A percentile compares a stretch with the other conserved stretches of the same genome.
Evolutionary conservation across 2,113 vertebrate species (phyloP).

Genomic region (Scatophagus argus): DNA sequence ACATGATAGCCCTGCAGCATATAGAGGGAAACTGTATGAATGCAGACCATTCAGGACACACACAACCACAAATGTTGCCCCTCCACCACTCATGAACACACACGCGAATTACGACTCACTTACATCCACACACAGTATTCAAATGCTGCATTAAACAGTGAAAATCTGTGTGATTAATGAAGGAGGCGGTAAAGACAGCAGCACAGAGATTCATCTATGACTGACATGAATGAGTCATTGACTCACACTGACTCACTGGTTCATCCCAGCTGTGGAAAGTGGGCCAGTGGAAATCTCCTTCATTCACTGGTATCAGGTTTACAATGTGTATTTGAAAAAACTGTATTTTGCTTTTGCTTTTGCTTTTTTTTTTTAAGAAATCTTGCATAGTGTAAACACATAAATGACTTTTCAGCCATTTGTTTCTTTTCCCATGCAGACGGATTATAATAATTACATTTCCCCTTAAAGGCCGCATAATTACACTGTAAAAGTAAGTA

Average conservation of each 20-base stretch:
- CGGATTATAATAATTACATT: neutral
- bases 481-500: too few species aligned
- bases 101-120: slow-evolving; percentile 2
- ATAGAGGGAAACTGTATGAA: slow-evolving; percentile 42
- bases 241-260: slow-evolving; percentile 37
- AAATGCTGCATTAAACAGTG: slow-evolving; percentile 43
- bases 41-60: slow-evolving; percentile 43
- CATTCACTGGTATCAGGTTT: slow-evolving; percentile 3
- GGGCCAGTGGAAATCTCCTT: slow-evolving; percentile 8
- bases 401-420: neutral
- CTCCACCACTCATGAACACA: slow-evolving; percentile 17
- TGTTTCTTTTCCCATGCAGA: neutral
- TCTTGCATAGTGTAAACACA: neutral
- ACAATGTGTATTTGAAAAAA: neutral
- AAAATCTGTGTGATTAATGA: slow-evolving; percentile 54
- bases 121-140: slow-evolving; percentile 33
- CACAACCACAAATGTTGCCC: slow-evolving; percentile 14
- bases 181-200: slow-evolving; percentile 16
- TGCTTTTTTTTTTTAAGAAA: too few species aligned
- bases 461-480: too few species aligned
- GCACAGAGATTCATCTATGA: slow-evolving; percentile 56
- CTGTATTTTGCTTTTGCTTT: neutral
- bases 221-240: slow-evolving; percentile 47
- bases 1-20: slow-evolving; percentile 50
- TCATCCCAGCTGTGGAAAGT: neutral